Base-by-base conservation (phyloP, 2,888 invertebrate species). In the Rhingia rostrata region DNA sequence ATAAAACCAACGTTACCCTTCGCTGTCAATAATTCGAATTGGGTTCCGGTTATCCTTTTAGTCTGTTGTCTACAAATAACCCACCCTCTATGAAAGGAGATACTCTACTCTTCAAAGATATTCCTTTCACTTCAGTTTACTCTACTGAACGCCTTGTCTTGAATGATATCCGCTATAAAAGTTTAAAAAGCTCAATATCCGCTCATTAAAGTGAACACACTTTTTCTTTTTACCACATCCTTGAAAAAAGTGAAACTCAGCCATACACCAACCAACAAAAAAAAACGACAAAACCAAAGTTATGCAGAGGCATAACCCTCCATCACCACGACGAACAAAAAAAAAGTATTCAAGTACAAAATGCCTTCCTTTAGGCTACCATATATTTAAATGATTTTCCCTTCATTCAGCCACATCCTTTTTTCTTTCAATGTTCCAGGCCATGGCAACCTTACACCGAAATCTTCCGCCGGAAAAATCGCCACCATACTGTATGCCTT, bases 401-500 rank as follows among this genome's bases (percentile, higher is more conserved):
- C 22, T 22, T 22, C 22, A 22, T 22, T 22, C 22, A 22, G 22
- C 22, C 22, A 22, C 22, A 22, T 22, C 37, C 53, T 43, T 51
- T 60, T 39, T 35, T 10, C 33, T 60, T 37, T 32, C 33, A 56
- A 69, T n/a, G 63, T 89, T 89, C 4, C 90, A 97, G 97, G 97
- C 86, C 97, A 97, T 90, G 97, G 97, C 60, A 96, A 96, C 90
- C 94, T 97, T 32, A 95, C 97, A 2, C 97, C 97, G 0, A 94
- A 95, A 87, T 97, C 97, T 9, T 94, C 95, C 10, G 93, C 95
- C 35, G 97, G 97, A 4, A 95, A 97, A 90, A 94, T 96, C 35
- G 95, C 96, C 14, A 97, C 97, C 4, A 97, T 97, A 89, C 93
- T 96, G 45, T 97, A 97, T 90, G 97, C 97, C 12, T 94, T 97